Percentiles rank a stretch among this genome's conserved stretches.
phyloP scores from a whole-genome alignment of 1,140 invertebrate species.

The Rhynchophorus ferrugineus region DNA sequence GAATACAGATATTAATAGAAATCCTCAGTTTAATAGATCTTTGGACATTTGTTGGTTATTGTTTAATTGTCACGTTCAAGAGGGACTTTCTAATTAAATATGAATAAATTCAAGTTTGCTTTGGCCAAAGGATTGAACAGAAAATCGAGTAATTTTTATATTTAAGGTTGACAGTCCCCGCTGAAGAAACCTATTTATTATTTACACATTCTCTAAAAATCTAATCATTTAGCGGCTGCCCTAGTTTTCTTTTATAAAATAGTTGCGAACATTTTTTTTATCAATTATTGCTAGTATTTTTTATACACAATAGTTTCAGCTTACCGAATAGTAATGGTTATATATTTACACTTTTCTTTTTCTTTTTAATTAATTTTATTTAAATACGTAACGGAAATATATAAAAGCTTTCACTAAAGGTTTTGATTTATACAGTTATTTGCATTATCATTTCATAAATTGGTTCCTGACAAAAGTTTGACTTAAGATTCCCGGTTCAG shows the following conservation, averaged over 20 bases:
- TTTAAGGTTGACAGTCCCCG: not conserved
- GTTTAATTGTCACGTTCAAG: constrained; percentile 23
- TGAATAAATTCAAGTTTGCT: not conserved
- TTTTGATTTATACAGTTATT: no score
- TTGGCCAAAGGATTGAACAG: no score
- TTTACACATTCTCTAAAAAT: not conserved
- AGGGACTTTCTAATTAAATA: constrained; percentile 2
- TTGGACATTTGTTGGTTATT: constrained; percentile 17
- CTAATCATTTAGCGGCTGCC: not conserved
- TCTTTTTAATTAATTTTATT: no score
- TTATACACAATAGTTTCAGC: not conserved
- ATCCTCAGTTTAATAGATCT: not conserved
- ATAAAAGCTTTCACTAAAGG: no score
- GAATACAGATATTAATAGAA: not conserved
- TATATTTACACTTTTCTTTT: not conserved
- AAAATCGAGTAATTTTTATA: no score
- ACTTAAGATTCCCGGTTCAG: no score
- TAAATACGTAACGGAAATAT: no score
- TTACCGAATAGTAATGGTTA: not conserved
- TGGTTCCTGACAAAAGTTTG: no score
- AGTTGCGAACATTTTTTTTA: not conserved
- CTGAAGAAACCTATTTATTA: not conserved
- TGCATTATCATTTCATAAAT: no score
- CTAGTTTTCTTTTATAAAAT: not conserved
- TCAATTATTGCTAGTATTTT: not conserved